Percentiles rank a stretch among this genome's conserved stretches.
These are phyloP conservation scores for Pedicia rivosa DNA, from an alignment of 2,888 invertebrate genomes.

Conservation along the genomic window DNA sequence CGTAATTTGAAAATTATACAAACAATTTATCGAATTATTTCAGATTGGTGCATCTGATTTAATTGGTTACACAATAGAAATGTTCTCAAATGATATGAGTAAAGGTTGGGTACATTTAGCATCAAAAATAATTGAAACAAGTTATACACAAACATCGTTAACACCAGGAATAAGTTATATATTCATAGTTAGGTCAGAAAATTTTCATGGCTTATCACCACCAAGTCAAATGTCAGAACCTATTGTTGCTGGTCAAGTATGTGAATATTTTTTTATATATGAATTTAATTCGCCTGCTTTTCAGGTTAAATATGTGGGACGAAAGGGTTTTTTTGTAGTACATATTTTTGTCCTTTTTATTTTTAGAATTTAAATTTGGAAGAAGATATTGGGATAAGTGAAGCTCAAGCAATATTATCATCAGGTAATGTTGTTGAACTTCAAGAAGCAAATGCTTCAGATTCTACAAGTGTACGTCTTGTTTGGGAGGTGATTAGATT, in stretches of 20 bases:
- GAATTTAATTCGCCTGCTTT: no score
- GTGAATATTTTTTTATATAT: no score
- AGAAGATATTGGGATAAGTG: conserved; percentile 33
- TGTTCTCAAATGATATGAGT: conserved; percentile 40
- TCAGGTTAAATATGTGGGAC: no score
- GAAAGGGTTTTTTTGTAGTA: no score
- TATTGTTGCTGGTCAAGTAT: conserved; percentile 39
- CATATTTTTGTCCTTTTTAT: no score
- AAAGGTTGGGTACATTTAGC: conserved; percentile 43
- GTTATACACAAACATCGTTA: conserved; percentile 54
- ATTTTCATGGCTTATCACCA: conserved; percentile 66
- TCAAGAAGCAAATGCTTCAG: conserved; percentile 65
- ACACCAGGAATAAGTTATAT: conserved; percentile 66
- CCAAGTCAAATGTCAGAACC: conserved; percentile 67
- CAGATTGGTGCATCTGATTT: conserved; percentile 63
- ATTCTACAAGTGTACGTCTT: conserved; percentile 68
- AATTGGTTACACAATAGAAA: conserved; percentile 63
- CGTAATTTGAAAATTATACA: no score
- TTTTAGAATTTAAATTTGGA: conserved; percentile 21
- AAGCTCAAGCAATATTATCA: conserved; percentile 51
- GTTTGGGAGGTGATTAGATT: conserved; percentile 57
- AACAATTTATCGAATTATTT: no score
- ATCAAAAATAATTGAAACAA: conserved; percentile 48
- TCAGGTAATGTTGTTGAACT: conserved; percentile 62
- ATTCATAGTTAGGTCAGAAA: conserved; percentile 79